A percentile compares a stretch with the other conserved stretches of the same genome.
These are phyloP conservation scores for Porites evermanni DNA, from an alignment of 92 coral and sea anemone genomes.

Conservation along the genomic window DNA sequence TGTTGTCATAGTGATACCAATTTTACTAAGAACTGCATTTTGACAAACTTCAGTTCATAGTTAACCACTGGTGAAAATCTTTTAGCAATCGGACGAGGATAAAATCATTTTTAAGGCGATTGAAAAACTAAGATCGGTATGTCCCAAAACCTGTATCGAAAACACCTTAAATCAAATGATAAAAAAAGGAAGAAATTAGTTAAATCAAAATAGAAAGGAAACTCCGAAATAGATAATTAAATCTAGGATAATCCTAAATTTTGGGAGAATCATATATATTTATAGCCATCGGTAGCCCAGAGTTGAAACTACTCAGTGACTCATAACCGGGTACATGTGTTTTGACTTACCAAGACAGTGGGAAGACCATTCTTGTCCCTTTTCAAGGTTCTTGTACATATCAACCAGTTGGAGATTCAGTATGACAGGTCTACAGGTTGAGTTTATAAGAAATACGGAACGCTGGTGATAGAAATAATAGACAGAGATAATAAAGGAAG, in stretches of 20 bases:
- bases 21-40: too few species aligned
- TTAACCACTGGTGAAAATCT: too few species aligned
- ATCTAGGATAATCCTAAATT: too few species aligned
- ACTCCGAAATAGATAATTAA: too few species aligned
- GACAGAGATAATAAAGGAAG: neutral
- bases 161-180: neutral
- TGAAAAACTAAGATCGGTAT: too few species aligned
- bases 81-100: too few species aligned
- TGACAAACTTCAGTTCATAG: too few species aligned
- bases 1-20: too few species aligned
- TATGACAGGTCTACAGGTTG: constrained; percentile 72
- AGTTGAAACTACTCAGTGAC: neutral
- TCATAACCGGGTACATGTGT: neutral
- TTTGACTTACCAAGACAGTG: constrained; percentile 74
- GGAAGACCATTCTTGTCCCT: constrained; percentile 77
- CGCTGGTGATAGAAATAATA: constrained; percentile 20
- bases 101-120: too few species aligned
- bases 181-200: neutral
- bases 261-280: neutral
- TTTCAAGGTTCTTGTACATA: constrained; percentile 68
- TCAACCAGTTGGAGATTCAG: constrained; percentile 69
- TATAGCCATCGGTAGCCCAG: neutral
- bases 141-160: too few species aligned
- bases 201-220: neutral
- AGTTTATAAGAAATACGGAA: constrained; percentile 76